Evolutionary conservation across 2,113 vertebrate genomes (phyloP).

Genomic region (Propithecus coquereli): DNA sequence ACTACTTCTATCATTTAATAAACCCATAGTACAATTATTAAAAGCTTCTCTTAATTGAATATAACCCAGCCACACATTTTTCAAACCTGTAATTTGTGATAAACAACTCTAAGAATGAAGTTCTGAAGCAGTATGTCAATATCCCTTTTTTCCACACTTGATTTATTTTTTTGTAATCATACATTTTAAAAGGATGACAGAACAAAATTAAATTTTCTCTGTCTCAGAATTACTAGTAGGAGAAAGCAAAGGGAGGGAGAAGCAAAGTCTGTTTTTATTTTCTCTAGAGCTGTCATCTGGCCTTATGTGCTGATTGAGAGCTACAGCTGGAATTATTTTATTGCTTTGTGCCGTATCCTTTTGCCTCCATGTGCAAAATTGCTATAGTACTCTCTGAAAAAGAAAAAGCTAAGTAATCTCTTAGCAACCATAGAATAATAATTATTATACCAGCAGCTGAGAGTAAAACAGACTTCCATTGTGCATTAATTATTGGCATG

Average conservation of each 20-base stretch:
- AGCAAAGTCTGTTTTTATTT: slow-evolving; percentile 91
- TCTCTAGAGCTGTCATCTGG: slow-evolving; percentile 91
- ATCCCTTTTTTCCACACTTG: slow-evolving; percentile 65
- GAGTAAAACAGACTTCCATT: slow-evolving; percentile 94
- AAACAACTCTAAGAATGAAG: slow-evolving; percentile 63
- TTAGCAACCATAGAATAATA: slow-evolving; percentile 95
- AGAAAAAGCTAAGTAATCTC: slow-evolving; percentile 90
- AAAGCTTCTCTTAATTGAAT: slow-evolving; percentile 19
- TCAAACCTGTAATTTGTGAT: slow-evolving; percentile 66
- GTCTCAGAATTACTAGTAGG: slow-evolving; percentile 64
- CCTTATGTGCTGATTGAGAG: slow-evolving; percentile 89
- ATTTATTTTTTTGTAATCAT: slow-evolving; percentile 72
- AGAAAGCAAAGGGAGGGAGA: slow-evolving; percentile 73
- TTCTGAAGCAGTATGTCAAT: slow-evolving; percentile 69
- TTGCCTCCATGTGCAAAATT: slow-evolving; percentile 84
- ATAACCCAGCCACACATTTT: slow-evolving; percentile 53
- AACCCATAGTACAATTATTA: slow-evolving; percentile 39
- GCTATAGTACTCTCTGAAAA: slow-evolving; percentile 80
- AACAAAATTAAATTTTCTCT: slow-evolving; percentile 72
- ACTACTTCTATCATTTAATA: slow-evolving; percentile 46
- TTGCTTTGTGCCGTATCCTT: slow-evolving; percentile 90
- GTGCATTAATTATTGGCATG: slow-evolving; percentile 92
- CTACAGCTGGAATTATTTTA: slow-evolving; percentile 94
- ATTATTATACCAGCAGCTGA: slow-evolving; percentile 95
- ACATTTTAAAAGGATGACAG: slow-evolving; percentile 73